phyloP scores from a whole-genome alignment of 1,140 invertebrate genomes.

The Procambarus clarkii region DNA sequence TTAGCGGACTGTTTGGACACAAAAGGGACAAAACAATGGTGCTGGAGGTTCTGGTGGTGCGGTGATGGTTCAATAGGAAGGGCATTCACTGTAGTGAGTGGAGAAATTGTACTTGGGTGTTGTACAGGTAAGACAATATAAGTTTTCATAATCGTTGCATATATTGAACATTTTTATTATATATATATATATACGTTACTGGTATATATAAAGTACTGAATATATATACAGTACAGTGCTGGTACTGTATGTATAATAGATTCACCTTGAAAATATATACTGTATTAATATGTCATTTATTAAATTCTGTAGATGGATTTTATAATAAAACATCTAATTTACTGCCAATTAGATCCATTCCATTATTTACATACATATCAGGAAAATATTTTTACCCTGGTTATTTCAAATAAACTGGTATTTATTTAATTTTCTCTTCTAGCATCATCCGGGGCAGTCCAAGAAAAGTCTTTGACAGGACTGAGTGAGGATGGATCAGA shows the following conservation, averaged over 20 bases:
- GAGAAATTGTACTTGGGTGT: not conserved
- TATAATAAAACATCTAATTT: too few relatives aligned
- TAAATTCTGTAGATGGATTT: too few relatives aligned
- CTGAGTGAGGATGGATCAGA: not conserved
- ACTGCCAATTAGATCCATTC: not conserved
- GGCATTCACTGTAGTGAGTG: not conserved
- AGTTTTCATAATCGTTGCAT: not conserved
- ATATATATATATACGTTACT: too few relatives aligned
- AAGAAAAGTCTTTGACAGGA: not conserved
- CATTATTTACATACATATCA: not conserved
- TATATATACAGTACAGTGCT: not conserved
- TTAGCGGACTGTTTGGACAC: not conserved
- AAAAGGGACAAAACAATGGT: not conserved
- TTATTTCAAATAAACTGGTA: not conserved
- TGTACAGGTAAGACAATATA: slow-evolving; percentile 19
- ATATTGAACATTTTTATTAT: not conserved
- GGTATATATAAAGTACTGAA: too few relatives aligned
- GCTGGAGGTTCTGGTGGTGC: slow-evolving; percentile 6
- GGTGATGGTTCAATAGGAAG: not conserved
- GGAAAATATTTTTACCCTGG: not conserved
- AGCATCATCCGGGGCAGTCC: not conserved
- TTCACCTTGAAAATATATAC: not conserved
- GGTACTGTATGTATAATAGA: not conserved
- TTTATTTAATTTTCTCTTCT: not conserved
- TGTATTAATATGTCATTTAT: too few relatives aligned